Percentiles rank a stretch among this genome's conserved stretches.
phyloP scores from a whole-genome alignment of 2,797 vertebrate species.

The Phrynocephalus vlangalii region DNA sequence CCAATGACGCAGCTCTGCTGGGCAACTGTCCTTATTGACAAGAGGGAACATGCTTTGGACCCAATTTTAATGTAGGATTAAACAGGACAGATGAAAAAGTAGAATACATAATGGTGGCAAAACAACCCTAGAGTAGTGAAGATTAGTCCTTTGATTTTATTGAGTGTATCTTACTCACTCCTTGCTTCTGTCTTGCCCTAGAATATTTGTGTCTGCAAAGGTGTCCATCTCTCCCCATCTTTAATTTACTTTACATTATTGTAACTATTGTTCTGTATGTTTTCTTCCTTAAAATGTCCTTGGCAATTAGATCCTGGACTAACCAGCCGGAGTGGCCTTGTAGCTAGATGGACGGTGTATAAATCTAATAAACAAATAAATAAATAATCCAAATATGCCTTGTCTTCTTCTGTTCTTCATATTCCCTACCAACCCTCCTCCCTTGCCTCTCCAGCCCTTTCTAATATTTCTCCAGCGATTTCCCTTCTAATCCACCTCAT shows the following conservation, averaged over 20 bases:
- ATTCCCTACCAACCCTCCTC: not conserved
- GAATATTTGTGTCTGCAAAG: not conserved
- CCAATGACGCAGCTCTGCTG: too few species aligned
- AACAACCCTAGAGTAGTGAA: too few species aligned
- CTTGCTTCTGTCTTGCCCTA: not conserved
- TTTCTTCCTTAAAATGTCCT: not conserved
- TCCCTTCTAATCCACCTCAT: not conserved
- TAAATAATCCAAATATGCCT: not conserved
- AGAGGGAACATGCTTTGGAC: not conserved
- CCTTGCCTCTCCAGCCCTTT: not conserved
- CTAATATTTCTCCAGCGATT: not conserved
- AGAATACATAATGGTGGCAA: not conserved
- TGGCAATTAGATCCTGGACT: not conserved
- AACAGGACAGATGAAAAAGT: not conserved
- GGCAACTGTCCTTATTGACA: not conserved
- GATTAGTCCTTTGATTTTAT: not conserved
- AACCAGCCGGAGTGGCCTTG: too few species aligned
- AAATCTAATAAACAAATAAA: too few species aligned
- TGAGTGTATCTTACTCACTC: not conserved
- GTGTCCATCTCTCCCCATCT: not conserved
- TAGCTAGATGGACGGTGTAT: too few species aligned
- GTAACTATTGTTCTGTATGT: not conserved
- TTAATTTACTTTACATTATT: not conserved
- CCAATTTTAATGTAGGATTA: not conserved
- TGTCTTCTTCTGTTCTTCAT: not conserved